These are phyloP conservation scores for Drosophila sturtevanti DNA, from an alignment of 1,140 invertebrate species.

Conservation along the genomic window DNA sequence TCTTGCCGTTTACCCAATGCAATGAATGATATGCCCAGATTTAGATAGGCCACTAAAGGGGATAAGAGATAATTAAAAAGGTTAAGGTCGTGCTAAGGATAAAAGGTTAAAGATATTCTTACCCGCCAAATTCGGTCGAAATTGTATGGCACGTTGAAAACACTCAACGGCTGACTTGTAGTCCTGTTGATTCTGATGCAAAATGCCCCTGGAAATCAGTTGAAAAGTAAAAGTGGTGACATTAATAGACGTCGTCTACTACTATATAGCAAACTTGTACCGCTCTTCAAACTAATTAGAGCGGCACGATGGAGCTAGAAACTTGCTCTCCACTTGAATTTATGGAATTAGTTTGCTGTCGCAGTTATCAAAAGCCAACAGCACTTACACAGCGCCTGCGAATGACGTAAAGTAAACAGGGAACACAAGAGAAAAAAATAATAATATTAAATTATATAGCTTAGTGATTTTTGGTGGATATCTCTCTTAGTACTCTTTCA, in stretches of 20 bases:
- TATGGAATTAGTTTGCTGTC: slow-evolving; percentile 60
- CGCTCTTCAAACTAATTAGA: slow-evolving; percentile 64
- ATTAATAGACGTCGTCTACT: slow-evolving; percentile 54
- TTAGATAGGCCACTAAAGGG: slow-evolving; percentile 95
- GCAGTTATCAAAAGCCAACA: slow-evolving; percentile 28
- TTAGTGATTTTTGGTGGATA: slow-evolving; percentile 72
- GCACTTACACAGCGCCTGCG: slow-evolving; percentile 18
- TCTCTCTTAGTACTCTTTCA: slow-evolving; percentile 37
- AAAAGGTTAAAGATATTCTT: slow-evolving; percentile 83
- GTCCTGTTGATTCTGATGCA: slow-evolving; percentile 94
- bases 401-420: slow-evolving; percentile 26
- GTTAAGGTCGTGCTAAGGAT: slow-evolving; percentile 1
- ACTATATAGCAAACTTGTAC: slow-evolving; percentile 47
- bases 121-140: slow-evolving; percentile 96
- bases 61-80: background rate
- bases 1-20: slow-evolving; percentile 91
- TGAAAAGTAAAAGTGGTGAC: slow-evolving; percentile 55
- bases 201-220: slow-evolving; percentile 92
- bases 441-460: slow-evolving; percentile 75
- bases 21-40: slow-evolving; percentile 94
- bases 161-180: slow-evolving; percentile 95
- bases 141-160: slow-evolving; percentile 96
- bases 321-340: slow-evolving; percentile 30
- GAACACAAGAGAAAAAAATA: background rate
- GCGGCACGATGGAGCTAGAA: slow-evolving; percentile 27